Conservation (phyloP, 2,888 invertebrate genomes). For the Harpagoxenus sublaevis region DNA sequence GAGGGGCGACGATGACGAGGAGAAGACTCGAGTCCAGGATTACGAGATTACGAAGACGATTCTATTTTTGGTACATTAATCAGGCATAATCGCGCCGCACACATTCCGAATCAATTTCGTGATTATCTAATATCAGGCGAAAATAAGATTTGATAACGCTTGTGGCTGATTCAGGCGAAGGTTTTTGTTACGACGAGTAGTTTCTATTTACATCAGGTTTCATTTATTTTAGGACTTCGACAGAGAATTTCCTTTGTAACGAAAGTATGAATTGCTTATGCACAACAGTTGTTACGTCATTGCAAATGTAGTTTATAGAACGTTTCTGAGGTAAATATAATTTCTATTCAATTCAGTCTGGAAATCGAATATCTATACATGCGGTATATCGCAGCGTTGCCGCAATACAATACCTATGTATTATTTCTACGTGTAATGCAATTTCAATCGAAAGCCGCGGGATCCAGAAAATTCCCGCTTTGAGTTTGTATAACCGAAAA, state of each 20-base stretch:
- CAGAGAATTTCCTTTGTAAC: background rate
- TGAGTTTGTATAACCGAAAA: conserved; percentile 2
- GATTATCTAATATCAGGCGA: background rate
- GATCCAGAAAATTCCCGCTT: background rate
- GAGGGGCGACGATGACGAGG: conserved; percentile 44
- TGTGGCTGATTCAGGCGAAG: background rate
- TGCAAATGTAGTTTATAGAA: background rate
- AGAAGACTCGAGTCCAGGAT: conserved; percentile 3
- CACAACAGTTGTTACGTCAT: background rate
- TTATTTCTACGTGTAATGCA: conserved; percentile 13
- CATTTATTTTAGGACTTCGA: background rate
- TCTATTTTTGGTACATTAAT: background rate
- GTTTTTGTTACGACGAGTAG: background rate
- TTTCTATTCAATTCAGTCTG: background rate
- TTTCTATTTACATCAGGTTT: background rate
- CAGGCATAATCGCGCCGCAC: background rate
- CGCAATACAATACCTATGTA: background rate
- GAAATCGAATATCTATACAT: conserved; percentile 8
- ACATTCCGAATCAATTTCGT: background rate
- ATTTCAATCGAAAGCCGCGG: background rate
- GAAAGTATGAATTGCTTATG: background rate
- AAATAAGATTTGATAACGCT: background rate
- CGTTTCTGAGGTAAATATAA: conserved; percentile 12
- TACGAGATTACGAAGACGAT: conserved; percentile 12
- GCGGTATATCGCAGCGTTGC: background rate